These are phyloP conservation scores for Fukomys damarensis DNA, from an alignment of 2,113 vertebrate genomes.

Conservation along the genomic window DNA sequence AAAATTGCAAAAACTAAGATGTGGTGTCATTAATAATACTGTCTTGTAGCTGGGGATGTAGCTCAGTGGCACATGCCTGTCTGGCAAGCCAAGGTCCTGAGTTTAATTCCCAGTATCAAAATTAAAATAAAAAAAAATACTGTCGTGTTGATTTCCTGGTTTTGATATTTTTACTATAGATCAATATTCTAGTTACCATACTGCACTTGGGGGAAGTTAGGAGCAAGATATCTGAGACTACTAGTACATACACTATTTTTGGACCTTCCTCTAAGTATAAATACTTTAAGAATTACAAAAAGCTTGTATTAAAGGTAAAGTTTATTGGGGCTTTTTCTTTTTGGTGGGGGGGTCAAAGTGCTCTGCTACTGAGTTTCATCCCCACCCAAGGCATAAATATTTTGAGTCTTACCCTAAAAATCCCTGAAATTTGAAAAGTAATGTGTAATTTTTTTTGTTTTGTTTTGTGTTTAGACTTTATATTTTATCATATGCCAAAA, in stretches of 20 bases:
- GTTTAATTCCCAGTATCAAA: too few species aligned
- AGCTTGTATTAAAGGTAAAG: not conserved
- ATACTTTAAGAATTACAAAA: not conserved
- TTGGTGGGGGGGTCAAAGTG: not conserved
- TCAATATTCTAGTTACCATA: not conserved
- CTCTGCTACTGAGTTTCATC: not conserved
- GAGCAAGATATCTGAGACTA: not conserved
- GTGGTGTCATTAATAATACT: not conserved
- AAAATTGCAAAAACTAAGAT: not conserved
- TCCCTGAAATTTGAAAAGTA: slow-evolving; percentile 41
- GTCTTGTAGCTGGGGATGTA: too few species aligned
- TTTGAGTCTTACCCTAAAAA: not conserved
- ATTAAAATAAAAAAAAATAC: too few species aligned
- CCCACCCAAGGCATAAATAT: not conserved
- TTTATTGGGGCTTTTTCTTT: not conserved
- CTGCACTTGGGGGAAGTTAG: not conserved
- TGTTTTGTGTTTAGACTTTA: slow-evolving; percentile 17
- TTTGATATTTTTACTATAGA: too few species aligned
- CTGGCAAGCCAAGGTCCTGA: too few species aligned
- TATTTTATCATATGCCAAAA: slow-evolving; percentile 31
- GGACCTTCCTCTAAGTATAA: not conserved
- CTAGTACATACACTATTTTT: not conserved
- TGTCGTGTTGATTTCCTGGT: too few species aligned
- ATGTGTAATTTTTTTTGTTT: too few species aligned
- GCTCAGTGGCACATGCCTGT: too few species aligned